These are phyloP conservation scores for Dreissena polymorpha DNA, from an alignment of 1,140 invertebrate genomes.

Conservation along the genomic window DNA sequence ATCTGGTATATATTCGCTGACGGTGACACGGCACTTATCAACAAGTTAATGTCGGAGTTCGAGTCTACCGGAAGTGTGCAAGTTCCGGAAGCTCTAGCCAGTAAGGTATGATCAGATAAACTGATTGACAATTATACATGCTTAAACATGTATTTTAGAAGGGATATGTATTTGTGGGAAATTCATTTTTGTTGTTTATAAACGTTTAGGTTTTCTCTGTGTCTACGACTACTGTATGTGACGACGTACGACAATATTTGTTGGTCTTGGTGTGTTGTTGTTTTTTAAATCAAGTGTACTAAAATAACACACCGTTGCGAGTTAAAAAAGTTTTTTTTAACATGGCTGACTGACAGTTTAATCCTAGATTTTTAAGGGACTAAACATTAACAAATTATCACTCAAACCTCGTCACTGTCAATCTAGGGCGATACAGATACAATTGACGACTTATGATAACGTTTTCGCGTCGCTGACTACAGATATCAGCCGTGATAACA, in stretches of 20 bases:
- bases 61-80: conserved; percentile 64
- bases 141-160: background rate
- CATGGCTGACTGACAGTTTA: too few relatives aligned
- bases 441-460: background rate
- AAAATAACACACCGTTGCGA: too few relatives aligned
- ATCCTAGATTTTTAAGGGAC: too few relatives aligned
- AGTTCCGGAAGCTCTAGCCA: conserved; percentile 66
- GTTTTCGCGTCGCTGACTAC: conserved; percentile 5
- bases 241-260: background rate
- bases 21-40: conserved; percentile 63
- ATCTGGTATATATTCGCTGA: conserved; percentile 75
- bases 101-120: conserved; percentile 55
- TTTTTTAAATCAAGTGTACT: too few relatives aligned
- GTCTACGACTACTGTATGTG: background rate
- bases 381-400: too few relatives aligned
- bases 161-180: conserved; percentile 16
- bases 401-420: background rate
- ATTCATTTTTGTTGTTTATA: background rate
- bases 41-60: conserved; percentile 71
- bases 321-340: too few relatives aligned
- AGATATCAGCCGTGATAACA: conserved; percentile 68
- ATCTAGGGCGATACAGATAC: background rate
- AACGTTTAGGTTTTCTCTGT: background rate
- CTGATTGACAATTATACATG: background rate
- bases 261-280: background rate